Conservation (phyloP, 2,888 invertebrate genomes). For the Barypeithes pellucidus region DNA sequence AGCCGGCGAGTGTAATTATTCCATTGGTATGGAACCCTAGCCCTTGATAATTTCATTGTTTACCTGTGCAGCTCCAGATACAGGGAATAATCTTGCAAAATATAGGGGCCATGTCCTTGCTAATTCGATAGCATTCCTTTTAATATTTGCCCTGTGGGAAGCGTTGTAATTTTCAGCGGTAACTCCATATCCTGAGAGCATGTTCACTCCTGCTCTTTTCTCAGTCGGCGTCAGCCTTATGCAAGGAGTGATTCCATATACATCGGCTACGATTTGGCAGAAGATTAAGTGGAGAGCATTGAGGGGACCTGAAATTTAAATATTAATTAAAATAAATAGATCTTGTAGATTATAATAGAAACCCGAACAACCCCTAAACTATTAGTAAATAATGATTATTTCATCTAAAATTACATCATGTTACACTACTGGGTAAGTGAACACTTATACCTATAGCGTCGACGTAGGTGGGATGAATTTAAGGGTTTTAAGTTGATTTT, state of each 20-base stretch:
- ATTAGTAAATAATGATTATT: too few species aligned
- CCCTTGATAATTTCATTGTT: too few species aligned
- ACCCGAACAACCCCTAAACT: too few species aligned
- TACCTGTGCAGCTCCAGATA: constrained; percentile 80
- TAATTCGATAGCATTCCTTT: constrained; percentile 91
- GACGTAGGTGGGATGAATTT: too few species aligned
- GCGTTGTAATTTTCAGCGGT: constrained; percentile 79
- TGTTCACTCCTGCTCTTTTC: constrained; percentile 77
- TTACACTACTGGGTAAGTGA: too few species aligned
- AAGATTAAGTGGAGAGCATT: constrained; percentile 82
- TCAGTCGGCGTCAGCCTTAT: constrained; percentile 78
- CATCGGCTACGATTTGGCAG: constrained; percentile 81
- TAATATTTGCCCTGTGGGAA: constrained; percentile 85
- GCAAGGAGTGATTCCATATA: constrained; percentile 77
- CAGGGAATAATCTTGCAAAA: constrained; percentile 93
- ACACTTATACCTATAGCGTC: too few species aligned
- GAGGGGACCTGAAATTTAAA: constrained; percentile 74
- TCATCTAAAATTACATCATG: too few species aligned
- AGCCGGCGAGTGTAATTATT: too few species aligned
- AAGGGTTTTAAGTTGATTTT: too few species aligned
- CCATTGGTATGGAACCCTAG: too few species aligned
- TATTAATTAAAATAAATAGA: too few species aligned
- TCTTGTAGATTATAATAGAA: too few species aligned
- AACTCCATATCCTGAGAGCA: constrained; percentile 83
- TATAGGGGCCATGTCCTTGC: constrained; percentile 96